Evolutionary conservation across 2,888 invertebrate genomes (phyloP), one percentile per base, ranked within the genome.

Genomic region (Dolichomitus sp.): DNA sequence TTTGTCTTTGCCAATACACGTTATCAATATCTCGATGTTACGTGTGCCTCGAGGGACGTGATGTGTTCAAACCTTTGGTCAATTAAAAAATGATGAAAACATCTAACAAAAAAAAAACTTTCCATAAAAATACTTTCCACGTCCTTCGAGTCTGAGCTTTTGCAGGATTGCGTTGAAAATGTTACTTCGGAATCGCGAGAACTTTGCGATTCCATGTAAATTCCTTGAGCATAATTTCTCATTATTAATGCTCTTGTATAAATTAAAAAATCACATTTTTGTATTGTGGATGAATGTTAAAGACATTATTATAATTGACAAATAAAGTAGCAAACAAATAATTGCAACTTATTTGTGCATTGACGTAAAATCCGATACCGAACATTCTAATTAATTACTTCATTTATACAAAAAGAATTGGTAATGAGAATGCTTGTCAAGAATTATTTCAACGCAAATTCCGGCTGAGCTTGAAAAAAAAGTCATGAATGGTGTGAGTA

Each of bases 11-110:
- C 61, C 48, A 63, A 77, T 66, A 72, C 52, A 75, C 50, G 45
- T 66, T 66, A 54, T 69, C 50, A 40, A 72, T 79, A 52, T 75
- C 66, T 75, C 40, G 33, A 72, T 75, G 69, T 83, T 79, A 66
- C 75, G 59, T 74, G 50, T 61, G 37, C 11, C 73, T 80, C 76
- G 69, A 77, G 63, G 50, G 66, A 76, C 80, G 68, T 69, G 59
- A 68, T 27, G n/a, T 17, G 9, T 48, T 42, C 48, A 30, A 37
- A 40, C 0, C n/a, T 17, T 3, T 7, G n/a, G 42, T 54, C 23
- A 30, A 12, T n/a, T 45, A n/a, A 37, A 45, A 23, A 23, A 27
- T 1, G 5, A 57, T 40, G 40, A 11, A 17, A 6, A 4, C 45
- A 27, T 65, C 42, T 11, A 40, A 23, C 45, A 42, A 7, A 42